Evolutionary conservation across 2,113 vertebrate species (phyloP).

Genomic region (Uropsilus gracilis): DNA sequence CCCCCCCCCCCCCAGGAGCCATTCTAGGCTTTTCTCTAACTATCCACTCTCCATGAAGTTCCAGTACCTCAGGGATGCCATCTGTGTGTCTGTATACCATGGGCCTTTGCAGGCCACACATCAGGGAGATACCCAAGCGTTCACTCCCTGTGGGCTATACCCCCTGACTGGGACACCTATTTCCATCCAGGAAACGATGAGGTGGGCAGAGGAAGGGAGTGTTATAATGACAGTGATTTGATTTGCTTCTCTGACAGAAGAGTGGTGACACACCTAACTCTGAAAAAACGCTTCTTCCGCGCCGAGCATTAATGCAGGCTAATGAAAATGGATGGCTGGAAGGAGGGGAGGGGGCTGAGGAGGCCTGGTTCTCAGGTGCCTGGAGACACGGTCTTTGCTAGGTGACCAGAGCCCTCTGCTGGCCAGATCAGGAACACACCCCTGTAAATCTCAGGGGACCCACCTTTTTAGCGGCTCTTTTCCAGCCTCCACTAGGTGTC

Average conservation of each 20-base stretch:
- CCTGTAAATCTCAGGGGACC: neutral
- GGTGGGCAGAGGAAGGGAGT: neutral
- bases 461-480: neutral
- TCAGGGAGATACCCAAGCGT: neutral
- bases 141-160: neutral
- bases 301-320: neutral
- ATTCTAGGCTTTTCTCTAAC: neutral
- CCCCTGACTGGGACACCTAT: neutral
- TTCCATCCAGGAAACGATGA: neutral
- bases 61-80: neutral
- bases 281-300: neutral
- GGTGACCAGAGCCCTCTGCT: constrained; percentile 56
- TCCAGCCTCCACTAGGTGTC: too few relatives aligned
- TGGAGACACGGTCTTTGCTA: neutral
- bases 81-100: neutral
- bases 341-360: neutral
- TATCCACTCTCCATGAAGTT: neutral
- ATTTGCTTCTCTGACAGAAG: constrained; percentile 19
- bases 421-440: neutral
- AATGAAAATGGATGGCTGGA: neutral
- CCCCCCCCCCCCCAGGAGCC: neutral
- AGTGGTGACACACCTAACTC: neutral
- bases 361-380: neutral
- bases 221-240: neutral
- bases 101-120: neutral